phyloP scores from a whole-genome alignment of 35 echinoderm and acorn worm species.

The Heliocidaris tuberculata region DNA sequence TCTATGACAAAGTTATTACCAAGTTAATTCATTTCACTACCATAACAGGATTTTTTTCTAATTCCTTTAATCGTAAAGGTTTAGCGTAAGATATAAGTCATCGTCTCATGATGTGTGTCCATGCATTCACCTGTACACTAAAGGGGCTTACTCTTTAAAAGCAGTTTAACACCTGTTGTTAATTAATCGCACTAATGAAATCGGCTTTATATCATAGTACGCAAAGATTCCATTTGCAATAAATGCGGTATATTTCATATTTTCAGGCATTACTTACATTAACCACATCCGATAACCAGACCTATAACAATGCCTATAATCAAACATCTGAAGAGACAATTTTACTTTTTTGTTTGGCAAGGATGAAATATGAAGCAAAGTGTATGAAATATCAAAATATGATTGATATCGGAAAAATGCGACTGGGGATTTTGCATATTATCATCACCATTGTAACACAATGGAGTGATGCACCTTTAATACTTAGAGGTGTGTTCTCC shows the following conservation, averaged over 20 bases:
- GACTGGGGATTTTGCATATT: no score
- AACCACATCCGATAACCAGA: not conserved
- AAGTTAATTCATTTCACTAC: not conserved
- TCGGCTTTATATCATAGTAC: not conserved
- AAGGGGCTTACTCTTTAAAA: not conserved
- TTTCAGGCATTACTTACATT: not conserved
- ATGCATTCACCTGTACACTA: not conserved
- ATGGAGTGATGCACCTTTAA: no score
- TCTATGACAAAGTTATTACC: not conserved
- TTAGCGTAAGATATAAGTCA: not conserved
- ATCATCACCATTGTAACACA: no score
- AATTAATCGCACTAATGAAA: not conserved
- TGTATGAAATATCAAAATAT: no score
- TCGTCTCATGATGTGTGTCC: not conserved
- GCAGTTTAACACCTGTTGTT: not conserved
- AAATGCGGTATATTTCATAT: not conserved
- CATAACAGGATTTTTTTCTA: no score
- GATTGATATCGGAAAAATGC: no score
- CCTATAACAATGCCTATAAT: no score
- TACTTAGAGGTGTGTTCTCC: no score
- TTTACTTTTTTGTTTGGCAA: no score
- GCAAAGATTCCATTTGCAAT: not conserved
- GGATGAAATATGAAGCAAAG: no score
- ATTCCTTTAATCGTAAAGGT: not conserved
- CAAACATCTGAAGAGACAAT: no score